Evolutionary conservation across 2,888 invertebrate species (phyloP), one percentile per base, ranked within the genome.

Genomic region (Altica lythri): DNA sequence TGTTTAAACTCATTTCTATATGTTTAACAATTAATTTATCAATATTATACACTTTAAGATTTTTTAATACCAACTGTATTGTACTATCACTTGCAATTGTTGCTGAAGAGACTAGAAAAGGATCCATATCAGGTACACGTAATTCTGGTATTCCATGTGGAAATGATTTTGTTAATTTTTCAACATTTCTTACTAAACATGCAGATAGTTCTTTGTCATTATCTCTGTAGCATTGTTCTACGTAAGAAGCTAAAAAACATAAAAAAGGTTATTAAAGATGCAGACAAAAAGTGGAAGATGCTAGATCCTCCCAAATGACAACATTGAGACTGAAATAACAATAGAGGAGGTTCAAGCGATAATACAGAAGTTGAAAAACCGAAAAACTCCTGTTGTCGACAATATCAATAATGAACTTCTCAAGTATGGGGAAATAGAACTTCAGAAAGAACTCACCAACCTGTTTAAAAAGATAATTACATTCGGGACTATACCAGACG

Each of bases 51-150:
- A 65, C 8, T 54, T 61, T 27, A 42, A 65, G 55, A 25, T 62
- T 56, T 35, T 35, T 55, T 1, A 47, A 17, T 2, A 37, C 27
- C 6, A 10, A 35, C 4, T 22, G 35, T 25, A 22, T 25, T 10
- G 53, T 60, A 38, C 63, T 65, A 16, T 43, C 50, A 27, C 58
- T 52, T 9, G 84, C 84, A 1, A 89, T 79, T 64, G 82, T 82
- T 46, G 88, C 77, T 57, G 84, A 83, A 0, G 87, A 85, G 3
- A 89, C 78, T 1, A 70, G 74, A 56, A 89, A 79, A 0, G 89
- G 89, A 54, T 89, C 86, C 59, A 86, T 77, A 0, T 82, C 75
- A 0, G 89, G 89, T 40, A 89, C 82, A 8, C 79, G 77, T 0
- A 89, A 74, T 62, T 84, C 85, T 0, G 83, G 81, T 45, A 89